These are phyloP conservation scores for Erythrolamprus reginae DNA, from an alignment of 2,113 vertebrate genomes.

Conservation along the genomic window DNA sequence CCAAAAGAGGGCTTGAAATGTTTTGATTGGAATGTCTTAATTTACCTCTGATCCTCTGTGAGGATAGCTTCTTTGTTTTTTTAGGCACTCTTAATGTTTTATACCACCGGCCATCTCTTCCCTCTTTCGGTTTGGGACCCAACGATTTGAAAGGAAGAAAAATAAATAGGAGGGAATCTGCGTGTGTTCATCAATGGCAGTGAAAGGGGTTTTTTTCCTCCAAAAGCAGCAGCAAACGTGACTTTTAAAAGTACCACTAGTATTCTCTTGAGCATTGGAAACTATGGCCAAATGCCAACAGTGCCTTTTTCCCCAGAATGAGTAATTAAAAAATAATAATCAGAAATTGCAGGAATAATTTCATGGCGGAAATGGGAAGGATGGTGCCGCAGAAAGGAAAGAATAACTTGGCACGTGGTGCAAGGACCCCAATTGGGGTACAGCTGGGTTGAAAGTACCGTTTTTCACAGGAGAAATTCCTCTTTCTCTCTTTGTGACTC, in stretches of 20 bases:
- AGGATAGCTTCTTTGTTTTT: constrained; percentile 46
- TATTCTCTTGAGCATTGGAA: neutral
- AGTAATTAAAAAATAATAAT: neutral
- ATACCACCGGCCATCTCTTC: constrained; percentile 2
- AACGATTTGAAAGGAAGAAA: neutral
- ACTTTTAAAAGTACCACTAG: neutral
- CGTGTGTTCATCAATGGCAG: neutral
- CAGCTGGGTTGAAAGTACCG: neutral
- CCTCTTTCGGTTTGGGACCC: constrained; percentile 21
- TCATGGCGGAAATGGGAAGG: neutral
- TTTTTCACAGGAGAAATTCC: neutral
- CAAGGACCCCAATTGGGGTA: neutral
- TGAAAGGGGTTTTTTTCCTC: too few species aligned
- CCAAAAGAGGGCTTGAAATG: neutral
- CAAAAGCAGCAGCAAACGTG: neutral
- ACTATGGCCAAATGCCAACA: neutral
- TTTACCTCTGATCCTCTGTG: constrained; percentile 55
- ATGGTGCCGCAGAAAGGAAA: neutral
- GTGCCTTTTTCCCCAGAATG: neutral
- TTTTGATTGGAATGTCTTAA: constrained; percentile 30
- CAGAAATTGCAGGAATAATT: neutral
- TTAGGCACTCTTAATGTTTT: constrained; percentile 66
- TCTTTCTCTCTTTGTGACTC: neutral
- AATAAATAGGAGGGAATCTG: neutral
- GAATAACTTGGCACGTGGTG: neutral